phyloP scores from a whole-genome alignment of 2,113 vertebrate species.

The Limnothrissa miodon region DNA sequence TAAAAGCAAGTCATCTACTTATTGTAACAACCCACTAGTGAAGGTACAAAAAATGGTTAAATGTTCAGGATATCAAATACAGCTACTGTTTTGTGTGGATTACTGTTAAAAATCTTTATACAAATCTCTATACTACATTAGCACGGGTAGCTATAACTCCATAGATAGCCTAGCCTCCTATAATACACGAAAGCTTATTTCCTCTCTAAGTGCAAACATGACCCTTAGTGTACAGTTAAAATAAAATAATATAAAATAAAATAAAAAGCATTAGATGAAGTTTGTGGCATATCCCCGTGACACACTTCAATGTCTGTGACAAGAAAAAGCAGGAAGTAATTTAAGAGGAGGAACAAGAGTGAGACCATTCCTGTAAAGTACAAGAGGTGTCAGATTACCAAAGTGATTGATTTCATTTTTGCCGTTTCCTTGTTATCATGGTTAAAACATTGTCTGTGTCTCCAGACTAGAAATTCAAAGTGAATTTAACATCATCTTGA shows the following conservation, averaged over 20 bases:
- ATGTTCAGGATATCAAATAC: neutral
- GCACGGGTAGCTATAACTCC: no score
- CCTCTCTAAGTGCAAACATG: neutral
- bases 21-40: neutral
- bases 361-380: neutral
- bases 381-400: neutral
- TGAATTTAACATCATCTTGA: no score
- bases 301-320: neutral
- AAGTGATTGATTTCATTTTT: neutral
- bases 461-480: no score
- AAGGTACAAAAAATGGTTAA: neutral
- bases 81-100: no score
- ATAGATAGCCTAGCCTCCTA: neutral
- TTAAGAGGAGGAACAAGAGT: neutral
- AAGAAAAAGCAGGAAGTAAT: neutral
- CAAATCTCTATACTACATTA: no score
- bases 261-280: neutral
- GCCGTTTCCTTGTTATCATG: no score
- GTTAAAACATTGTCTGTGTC: no score
- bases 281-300: neutral
- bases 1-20: no score
- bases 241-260: no score
- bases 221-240: neutral
- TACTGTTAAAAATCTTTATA: neutral
- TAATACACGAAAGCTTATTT: neutral